These are phyloP conservation scores for Cetonia aurata DNA, from an alignment of 2,888 invertebrate genomes.

Conservation along the genomic window DNA sequence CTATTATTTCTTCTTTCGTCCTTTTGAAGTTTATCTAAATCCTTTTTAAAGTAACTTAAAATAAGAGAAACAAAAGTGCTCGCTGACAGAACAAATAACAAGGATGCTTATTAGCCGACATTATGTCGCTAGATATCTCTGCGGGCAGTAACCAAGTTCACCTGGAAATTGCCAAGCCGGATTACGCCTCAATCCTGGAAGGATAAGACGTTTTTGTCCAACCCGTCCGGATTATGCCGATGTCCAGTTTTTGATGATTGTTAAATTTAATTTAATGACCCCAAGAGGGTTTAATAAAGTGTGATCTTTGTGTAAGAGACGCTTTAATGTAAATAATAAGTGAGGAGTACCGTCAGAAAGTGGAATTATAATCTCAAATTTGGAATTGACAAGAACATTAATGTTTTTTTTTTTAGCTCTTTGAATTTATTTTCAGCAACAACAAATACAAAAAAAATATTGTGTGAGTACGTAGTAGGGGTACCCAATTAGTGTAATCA, in stretches of 20 bases:
- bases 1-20: too few relatives aligned
- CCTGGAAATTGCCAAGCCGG: constrained; percentile 25
- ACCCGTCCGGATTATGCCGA: constrained; percentile 22
- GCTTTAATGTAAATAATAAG: not conserved
- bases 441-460: too few relatives aligned
- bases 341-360: too few relatives aligned
- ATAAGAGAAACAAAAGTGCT: not conserved
- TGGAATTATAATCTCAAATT: too few relatives aligned
- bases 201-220: constrained; percentile 28
- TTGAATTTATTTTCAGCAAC: too few relatives aligned
- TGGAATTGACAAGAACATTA: too few relatives aligned
- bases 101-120: constrained; percentile 15
- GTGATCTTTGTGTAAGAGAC: constrained; percentile 1
- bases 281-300: not conserved
- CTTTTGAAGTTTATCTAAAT: constrained; percentile 23
- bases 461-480: too few relatives aligned
- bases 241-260: constrained; percentile 37
- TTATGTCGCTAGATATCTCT: constrained; percentile 4
- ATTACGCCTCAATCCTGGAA: constrained; percentile 19
- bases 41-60: constrained; percentile 13
- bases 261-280: constrained; percentile 23
- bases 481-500: too few relatives aligned
- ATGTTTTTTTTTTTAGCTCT: too few relatives aligned
- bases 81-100: constrained; percentile 17
- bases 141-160: not conserved